Evolutionary conservation across 2,113 vertebrate species (phyloP).

Genomic region (Bufo gargarizans): DNA sequence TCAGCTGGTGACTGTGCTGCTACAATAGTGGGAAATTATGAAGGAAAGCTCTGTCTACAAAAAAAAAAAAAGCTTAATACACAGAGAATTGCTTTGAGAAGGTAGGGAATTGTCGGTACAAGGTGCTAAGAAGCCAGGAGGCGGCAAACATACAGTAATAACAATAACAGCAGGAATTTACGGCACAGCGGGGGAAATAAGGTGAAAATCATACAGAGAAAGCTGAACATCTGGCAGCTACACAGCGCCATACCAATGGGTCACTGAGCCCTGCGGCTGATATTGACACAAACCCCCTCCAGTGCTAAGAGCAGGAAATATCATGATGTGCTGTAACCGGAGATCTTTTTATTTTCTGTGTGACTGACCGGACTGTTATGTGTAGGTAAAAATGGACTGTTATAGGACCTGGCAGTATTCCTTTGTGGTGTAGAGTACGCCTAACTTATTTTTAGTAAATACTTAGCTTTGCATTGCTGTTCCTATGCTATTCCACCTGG

Average conservation of each 20-base stretch:
- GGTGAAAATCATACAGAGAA: background rate
- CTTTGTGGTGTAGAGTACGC: too few species aligned
- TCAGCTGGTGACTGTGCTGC: background rate
- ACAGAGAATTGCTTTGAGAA: background rate
- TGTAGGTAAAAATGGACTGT: background rate
- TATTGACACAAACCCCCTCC: background rate
- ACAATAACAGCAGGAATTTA: background rate
- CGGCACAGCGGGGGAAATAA: background rate
- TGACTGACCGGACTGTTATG: background rate
- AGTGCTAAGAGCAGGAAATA: background rate
- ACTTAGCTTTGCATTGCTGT: too few species aligned
- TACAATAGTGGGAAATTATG: constrained; percentile 24
- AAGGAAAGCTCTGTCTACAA: background rate
- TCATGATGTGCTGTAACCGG: background rate
- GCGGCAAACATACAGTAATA: background rate
- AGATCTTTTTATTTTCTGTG: background rate
- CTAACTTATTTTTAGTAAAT: too few species aligned
- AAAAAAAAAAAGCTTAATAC: background rate
- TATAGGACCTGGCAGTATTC: too few species aligned
- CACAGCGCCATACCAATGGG: background rate
- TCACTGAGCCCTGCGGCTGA: background rate
- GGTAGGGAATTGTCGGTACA: background rate
- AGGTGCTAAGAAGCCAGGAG: constrained; percentile 2
- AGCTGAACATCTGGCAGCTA: background rate
- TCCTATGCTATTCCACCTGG: too few species aligned